Conservation (phyloP, 2,797 vertebrate genomes). For the Pyrocephalus nanus region DNA sequence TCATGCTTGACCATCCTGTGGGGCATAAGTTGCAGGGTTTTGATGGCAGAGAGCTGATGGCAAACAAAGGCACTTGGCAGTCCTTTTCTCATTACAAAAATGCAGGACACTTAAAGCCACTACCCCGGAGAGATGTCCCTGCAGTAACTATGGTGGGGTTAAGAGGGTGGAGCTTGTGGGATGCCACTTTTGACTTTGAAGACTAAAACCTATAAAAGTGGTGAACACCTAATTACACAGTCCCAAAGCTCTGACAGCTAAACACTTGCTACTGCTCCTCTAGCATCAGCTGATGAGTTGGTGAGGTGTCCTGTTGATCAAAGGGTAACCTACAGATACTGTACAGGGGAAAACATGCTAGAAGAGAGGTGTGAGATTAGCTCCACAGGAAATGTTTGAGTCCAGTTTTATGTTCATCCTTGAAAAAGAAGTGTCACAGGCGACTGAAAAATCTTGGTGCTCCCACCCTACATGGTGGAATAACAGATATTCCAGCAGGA, state of each 20-base stretch:
- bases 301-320: not conserved
- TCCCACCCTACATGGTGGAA: not conserved
- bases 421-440: not conserved
- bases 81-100: not conserved
- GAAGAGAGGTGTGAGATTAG: not conserved
- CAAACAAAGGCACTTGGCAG: not conserved
- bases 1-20: not conserved
- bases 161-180: not conserved
- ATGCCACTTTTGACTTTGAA: not conserved
- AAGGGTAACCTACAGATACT: not conserved
- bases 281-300: not conserved
- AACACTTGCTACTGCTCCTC: not conserved
- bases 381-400: not conserved
- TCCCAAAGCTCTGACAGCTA: not conserved
- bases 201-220: not conserved
- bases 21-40: not conserved
- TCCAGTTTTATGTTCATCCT: not conserved
- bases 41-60: not conserved
- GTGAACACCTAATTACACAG: not conserved
- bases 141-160: fast-evolving
- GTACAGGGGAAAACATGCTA: fast-evolving
- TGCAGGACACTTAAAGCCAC: not conserved
- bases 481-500: not conserved
- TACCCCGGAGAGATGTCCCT: not conserved
- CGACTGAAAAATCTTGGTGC: not conserved